Conservation (phyloP, 2,113 vertebrate genomes). For the Tenebrosternarchus preto region DNA sequence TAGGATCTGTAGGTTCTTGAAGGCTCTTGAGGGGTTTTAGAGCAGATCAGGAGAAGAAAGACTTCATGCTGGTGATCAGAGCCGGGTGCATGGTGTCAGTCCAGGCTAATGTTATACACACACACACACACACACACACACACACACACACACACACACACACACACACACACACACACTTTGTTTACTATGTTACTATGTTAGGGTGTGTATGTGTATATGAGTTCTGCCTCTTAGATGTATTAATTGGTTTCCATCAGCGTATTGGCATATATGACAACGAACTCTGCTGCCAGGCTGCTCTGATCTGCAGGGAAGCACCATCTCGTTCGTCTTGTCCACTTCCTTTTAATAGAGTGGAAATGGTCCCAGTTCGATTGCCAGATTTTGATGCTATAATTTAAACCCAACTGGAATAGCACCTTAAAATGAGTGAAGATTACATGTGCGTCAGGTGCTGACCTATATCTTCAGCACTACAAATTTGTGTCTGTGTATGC, state of each 20-base stretch:
- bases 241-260: slow-evolving; percentile 81
- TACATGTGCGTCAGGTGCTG: no score
- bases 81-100: no score
- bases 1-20: no score
- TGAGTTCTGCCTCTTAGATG: slow-evolving; percentile 76
- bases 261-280: slow-evolving; percentile 79
- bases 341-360: slow-evolving; percentile 20
- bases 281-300: slow-evolving; percentile 68
- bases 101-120: no score
- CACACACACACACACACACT: slow-evolving; percentile 52
- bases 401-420: slow-evolving; percentile 42
- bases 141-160: slow-evolving; percentile 34
- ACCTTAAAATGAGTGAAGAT: slow-evolving; percentile 39
- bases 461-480: no score
- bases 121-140: slow-evolving; percentile 32
- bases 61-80: no score
- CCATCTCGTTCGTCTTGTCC: slow-evolving; percentile 38
- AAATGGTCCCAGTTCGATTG: slow-evolving; percentile 43
- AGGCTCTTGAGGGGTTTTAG: no score
- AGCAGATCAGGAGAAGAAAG: no score
- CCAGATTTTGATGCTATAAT: slow-evolving; percentile 39
- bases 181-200: slow-evolving; percentile 79
- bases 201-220: slow-evolving; percentile 75
- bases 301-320: slow-evolving; percentile 60
- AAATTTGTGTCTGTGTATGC: no score